Base-by-base conservation (phyloP, 2,888 invertebrate species). In the Odontomyia ornata region DNA sequence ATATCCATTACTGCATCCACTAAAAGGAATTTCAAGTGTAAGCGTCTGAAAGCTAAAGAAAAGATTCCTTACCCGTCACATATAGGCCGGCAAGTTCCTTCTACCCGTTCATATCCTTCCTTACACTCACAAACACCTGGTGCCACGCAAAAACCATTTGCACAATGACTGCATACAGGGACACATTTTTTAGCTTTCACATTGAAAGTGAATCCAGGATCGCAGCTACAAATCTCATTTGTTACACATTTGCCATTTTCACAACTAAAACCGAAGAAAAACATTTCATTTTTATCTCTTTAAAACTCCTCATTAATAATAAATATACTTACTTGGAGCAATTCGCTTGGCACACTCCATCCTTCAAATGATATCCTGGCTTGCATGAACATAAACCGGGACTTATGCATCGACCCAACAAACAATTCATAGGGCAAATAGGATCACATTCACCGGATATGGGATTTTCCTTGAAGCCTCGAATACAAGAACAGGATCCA, bases 341-440 rank as follows among this genome's bases (percentile, higher is more conserved):
- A 28, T 69, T 43, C 15, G 60, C 57, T 57, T 76, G 76, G 46
- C 76, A 76, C 3, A 71, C 46, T 7, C 57, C 43, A 69, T 76
- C 76, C 36, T 67, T 65, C 36, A 82, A 77, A 0, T 85, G 80
- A 77, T 89, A 90, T 36, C 91, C 91, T 13, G 85, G 79, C 75
- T 89, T 88, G 80, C 91, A 91, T 5, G 87, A 86, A 83, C 94
- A 94, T 0, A 87, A 85, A 79, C 90, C 89, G 11, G 77, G 86
- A 76, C 86, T 93, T 90, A 89, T 88, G 83, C 94, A 94, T 36
- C 89, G 86, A 21, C 92, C 93, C 81, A 93, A 93, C 72, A 91
- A 83, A 80, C 87, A 87, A 3, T 80, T 81, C 18, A 57, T 18
- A 0, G 84, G 83, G 78, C 89, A 89, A 75, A 85, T 83, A 0